Percentiles rank a stretch among this genome's conserved stretches.
Conservation (phyloP, 2,113 vertebrate species). For the Xenopus borealis region DNA sequence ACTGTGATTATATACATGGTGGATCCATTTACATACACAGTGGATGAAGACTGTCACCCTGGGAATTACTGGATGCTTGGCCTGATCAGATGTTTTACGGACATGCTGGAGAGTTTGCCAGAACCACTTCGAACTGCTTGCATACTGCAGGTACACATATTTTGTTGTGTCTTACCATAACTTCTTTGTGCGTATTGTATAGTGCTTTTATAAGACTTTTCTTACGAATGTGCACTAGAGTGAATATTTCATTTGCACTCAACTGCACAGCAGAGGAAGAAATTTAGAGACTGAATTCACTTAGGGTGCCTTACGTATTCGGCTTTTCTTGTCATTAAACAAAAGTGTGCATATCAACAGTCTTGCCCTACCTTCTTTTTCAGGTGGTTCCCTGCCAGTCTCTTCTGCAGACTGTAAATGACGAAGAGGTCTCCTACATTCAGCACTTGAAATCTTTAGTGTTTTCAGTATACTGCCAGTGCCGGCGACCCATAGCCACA, state of each 20-base stretch:
- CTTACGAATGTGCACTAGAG: too few relatives aligned
- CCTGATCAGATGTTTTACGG: slow-evolving; percentile 91
- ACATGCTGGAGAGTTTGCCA: slow-evolving; percentile 87
- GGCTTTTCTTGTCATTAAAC: too few relatives aligned
- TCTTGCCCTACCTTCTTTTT: neutral
- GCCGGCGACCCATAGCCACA: slow-evolving; percentile 82
- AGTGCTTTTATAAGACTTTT: too few relatives aligned
- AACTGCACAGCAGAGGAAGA: too few relatives aligned
- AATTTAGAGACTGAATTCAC: too few relatives aligned
- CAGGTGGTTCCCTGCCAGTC: slow-evolving; percentile 95
- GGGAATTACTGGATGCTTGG: slow-evolving; percentile 88
- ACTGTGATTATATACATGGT: slow-evolving; percentile 93
- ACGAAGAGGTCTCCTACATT: slow-evolving; percentile 88
- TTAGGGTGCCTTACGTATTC: too few relatives aligned
- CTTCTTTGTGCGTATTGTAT: neutral
- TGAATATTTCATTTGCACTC: too few relatives aligned
- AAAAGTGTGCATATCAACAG: too few relatives aligned
- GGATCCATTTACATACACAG: slow-evolving; percentile 85
- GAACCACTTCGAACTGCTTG: slow-evolving; percentile 85
- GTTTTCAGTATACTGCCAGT: slow-evolving; percentile 93
- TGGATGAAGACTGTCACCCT: slow-evolving; percentile 77
- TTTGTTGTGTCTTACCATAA: neutral
- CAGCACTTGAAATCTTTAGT: slow-evolving; percentile 95
- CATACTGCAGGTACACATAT: slow-evolving; percentile 82
- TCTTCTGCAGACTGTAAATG: slow-evolving; percentile 92